Evolutionary conservation across 2,113 vertebrate genomes (phyloP).

Genomic region (Pomatostomus ruficeps): DNA sequence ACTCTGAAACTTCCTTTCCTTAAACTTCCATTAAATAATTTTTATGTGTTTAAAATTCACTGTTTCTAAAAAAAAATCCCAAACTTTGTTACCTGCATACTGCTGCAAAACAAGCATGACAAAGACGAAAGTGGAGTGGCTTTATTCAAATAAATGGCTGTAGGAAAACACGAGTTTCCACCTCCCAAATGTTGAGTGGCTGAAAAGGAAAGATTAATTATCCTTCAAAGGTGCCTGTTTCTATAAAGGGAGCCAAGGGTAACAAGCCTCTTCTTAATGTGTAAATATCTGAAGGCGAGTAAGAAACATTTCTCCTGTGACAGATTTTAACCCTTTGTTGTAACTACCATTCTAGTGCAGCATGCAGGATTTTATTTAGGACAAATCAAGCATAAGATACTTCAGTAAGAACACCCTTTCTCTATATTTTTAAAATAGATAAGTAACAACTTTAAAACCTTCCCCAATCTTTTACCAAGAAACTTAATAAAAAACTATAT

Average conservation of each 20-base stretch:
- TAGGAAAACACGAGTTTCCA: slow-evolving; percentile 8
- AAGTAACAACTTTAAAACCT: neutral
- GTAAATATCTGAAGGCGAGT: neutral
- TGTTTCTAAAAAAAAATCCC: neutral
- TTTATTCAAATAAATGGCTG: neutral
- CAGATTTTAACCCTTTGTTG: neutral
- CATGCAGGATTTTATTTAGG: neutral
- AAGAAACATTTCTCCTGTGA: neutral
- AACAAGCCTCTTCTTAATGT: neutral
- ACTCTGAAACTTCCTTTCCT: neutral
- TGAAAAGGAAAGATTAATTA: slow-evolving; percentile 27
- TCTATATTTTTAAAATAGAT: neutral
- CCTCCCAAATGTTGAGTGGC: neutral
- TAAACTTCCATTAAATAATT: neutral
- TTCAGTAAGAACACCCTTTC: fast-evolving
- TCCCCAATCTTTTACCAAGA: neutral
- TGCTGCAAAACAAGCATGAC: neutral
- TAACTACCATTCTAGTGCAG: neutral
- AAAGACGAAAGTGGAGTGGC: neutral
- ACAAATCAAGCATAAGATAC: neutral
- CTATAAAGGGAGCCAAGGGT: neutral
- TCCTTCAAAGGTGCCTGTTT: neutral
- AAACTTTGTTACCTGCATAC: neutral
- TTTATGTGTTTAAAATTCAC: neutral
- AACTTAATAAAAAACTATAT: neutral